phyloP scores from a whole-genome alignment of 2,797 vertebrate species.

The Phaenicophaeus curvirostris region DNA sequence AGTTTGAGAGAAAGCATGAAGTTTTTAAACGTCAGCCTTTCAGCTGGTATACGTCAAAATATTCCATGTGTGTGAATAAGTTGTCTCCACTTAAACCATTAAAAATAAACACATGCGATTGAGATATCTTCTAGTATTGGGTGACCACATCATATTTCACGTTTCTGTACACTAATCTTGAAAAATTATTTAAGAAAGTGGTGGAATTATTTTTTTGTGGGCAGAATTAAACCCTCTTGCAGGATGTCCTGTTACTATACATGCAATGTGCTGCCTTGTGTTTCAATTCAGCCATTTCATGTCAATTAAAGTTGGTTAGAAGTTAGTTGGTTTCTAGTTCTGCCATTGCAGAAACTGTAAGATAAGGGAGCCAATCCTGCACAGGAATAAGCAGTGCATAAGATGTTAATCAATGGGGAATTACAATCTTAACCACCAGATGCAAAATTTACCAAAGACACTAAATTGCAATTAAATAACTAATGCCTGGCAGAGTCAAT shows the following conservation, averaged over 20 bases:
- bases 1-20: not conserved
- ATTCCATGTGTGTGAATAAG: not conserved
- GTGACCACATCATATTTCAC: not conserved
- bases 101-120: not conserved
- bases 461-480: not conserved
- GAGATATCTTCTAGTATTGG: not conserved
- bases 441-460: not conserved
- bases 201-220: not conserved
- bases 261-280: not conserved
- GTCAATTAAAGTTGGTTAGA: not conserved
- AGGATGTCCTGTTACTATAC: not conserved
- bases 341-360: not conserved
- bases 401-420: not conserved
- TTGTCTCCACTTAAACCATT: not conserved
- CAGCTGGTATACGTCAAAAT: not conserved
- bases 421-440: not conserved
- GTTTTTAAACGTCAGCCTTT: not conserved
- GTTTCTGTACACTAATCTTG: not conserved
- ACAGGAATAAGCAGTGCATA: not conserved
- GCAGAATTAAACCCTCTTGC: not conserved
- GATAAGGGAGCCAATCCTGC: not conserved
- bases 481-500: not conserved
- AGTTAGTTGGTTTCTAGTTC: not conserved
- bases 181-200: not conserved
- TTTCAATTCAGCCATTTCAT: not conserved